Percentiles rank a stretch among this genome's conserved stretches.
Conservation (phyloP, 2,797 vertebrate species). For the Graptemys geographica region DNA sequence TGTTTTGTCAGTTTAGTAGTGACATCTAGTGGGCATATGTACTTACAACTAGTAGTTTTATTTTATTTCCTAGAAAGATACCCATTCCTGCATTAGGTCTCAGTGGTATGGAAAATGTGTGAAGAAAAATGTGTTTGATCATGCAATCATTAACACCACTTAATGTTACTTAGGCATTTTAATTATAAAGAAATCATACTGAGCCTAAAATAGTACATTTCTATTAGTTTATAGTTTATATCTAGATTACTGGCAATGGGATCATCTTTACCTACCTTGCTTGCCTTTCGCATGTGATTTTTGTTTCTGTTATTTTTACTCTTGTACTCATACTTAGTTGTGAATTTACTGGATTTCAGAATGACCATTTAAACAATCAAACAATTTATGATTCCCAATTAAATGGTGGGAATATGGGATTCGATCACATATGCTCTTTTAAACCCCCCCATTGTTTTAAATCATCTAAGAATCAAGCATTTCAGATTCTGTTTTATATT, state of each 20-base stretch:
- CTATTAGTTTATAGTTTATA: background rate
- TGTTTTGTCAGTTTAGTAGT: slow-evolving; percentile 77
- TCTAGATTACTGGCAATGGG: background rate
- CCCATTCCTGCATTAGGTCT: background rate
- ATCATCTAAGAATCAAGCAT: background rate
- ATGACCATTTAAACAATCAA: fast-evolving
- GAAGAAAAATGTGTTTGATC: fast-evolving
- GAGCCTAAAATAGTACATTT: background rate
- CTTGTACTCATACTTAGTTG: background rate
- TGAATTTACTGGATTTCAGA: background rate
- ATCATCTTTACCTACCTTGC: background rate
- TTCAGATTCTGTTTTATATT: background rate
- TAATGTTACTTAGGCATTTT: background rate
- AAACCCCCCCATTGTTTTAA: background rate
- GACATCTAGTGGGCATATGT: slow-evolving; percentile 81
- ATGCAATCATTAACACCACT: background rate
- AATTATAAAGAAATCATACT: background rate
- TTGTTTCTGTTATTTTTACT: background rate
- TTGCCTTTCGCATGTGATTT: background rate
- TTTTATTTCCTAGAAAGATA: fast-evolving
- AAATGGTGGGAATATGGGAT: background rate
- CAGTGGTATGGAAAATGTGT: background rate
- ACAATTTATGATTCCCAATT: background rate
- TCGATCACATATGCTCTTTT: background rate
- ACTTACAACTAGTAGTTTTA: background rate